phyloP scores from a whole-genome alignment of 2,888 invertebrate species.

The Allygus modestus region DNA sequence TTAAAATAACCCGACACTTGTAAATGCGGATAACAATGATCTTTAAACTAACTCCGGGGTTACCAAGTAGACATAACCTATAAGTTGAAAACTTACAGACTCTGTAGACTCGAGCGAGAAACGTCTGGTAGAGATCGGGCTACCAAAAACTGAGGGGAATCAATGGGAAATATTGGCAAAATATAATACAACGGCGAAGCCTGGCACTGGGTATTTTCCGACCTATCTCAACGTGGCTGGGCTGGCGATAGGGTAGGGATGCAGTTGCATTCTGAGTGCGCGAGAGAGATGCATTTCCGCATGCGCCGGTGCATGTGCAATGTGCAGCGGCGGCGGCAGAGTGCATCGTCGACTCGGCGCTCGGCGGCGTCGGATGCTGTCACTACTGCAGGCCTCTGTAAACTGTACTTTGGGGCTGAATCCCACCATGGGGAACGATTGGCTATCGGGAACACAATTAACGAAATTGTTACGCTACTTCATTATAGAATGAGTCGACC shows the following conservation, averaged over 20 bases:
- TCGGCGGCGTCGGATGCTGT: not conserved
- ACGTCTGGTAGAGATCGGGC: not conserved
- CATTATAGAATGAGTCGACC: too few relatives aligned
- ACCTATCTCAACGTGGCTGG: slow-evolving; percentile 62
- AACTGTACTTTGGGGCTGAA: too few relatives aligned
- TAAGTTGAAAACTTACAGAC: slow-evolving; percentile 9
- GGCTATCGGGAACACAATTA: too few relatives aligned
- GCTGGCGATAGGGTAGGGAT: slow-evolving; percentile 51
- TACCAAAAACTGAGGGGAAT: not conserved
- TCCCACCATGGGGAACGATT: too few relatives aligned
- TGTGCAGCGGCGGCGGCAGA: slow-evolving; percentile 18
- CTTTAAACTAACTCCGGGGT: too few relatives aligned
- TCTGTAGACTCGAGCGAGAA: not conserved
- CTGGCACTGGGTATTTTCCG: slow-evolving; percentile 56
- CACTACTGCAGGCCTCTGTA: too few relatives aligned
- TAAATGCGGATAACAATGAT: too few relatives aligned
- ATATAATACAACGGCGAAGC: not conserved
- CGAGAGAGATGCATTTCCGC: slow-evolving; percentile 59
- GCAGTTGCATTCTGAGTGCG: slow-evolving; percentile 35
- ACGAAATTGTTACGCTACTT: too few relatives aligned
- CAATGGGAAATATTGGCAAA: slow-evolving; percentile 21
- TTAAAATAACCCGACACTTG: too few relatives aligned
- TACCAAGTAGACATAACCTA: slow-evolving; percentile 53
- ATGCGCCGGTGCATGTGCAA: slow-evolving; percentile 57
- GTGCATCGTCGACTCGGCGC: slow-evolving; percentile 13